These are phyloP conservation scores for Stratiomys singularior DNA, from an alignment of 2,888 invertebrate genomes.

Conservation along the genomic window DNA sequence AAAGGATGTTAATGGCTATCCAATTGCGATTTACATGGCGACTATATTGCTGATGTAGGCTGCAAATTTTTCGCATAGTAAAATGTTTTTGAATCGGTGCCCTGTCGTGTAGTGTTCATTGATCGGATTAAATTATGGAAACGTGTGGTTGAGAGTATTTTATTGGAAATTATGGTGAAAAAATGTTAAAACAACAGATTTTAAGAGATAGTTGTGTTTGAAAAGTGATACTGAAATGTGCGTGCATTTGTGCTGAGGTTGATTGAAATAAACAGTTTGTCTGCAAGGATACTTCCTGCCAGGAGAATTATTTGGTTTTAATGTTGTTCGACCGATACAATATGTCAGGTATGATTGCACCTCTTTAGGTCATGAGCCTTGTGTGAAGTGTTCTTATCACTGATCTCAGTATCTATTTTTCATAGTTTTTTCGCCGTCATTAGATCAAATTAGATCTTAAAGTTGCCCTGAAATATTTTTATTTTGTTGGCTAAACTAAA, in stretches of 20 bases:
- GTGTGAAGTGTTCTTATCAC: too few relatives aligned
- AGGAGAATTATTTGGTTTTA: conserved; percentile 16
- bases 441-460: too few relatives aligned
- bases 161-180: conserved; percentile 1
- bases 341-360: conserved; percentile 60
- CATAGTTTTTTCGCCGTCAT: too few relatives aligned
- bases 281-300: conserved; percentile 40
- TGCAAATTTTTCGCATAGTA: not conserved
- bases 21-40: not conserved
- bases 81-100: not conserved
- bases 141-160: not conserved
- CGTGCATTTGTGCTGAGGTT: not conserved
- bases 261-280: not conserved
- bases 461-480: too few relatives aligned
- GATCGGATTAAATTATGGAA: conserved; percentile 1
- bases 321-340: conserved; percentile 64
- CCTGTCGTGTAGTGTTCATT: not conserved
- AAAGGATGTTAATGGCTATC: conserved; percentile 18
- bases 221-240: not conserved
- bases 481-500: too few relatives aligned
- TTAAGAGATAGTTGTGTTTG: not conserved
- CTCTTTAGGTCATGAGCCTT: too few relatives aligned
- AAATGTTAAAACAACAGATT: not conserved
- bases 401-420: too few relatives aligned
- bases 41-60: not conserved